These are phyloP conservation scores for Xerus inauris DNA, from an alignment of 2,113 vertebrate genomes.

Conservation along the genomic window DNA sequence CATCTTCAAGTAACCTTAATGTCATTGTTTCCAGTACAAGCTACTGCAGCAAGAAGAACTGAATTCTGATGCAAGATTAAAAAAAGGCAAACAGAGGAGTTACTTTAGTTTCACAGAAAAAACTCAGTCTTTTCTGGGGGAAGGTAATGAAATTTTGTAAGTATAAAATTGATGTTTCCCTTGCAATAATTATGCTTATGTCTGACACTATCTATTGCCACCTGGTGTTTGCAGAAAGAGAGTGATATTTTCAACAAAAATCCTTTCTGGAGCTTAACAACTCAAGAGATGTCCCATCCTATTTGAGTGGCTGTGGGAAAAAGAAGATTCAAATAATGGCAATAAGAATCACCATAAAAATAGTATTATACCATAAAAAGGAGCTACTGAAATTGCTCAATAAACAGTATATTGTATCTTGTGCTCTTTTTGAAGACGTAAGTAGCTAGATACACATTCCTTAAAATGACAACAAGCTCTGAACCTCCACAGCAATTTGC, in stretches of 20 bases:
- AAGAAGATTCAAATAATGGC: not conserved
- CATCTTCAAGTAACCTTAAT: not conserved
- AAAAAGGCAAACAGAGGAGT: not conserved
- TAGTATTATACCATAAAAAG: not conserved
- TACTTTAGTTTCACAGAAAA: not conserved
- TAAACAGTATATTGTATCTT: not conserved
- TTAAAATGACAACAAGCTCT: conserved; percentile 50
- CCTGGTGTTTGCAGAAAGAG: not conserved
- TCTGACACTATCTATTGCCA: not conserved
- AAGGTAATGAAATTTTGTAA: not conserved
- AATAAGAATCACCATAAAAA: not conserved
- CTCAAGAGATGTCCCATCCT: not conserved
- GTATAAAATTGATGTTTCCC: not conserved
- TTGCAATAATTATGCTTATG: not conserved
- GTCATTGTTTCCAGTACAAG: not conserved
- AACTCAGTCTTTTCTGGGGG: not conserved
- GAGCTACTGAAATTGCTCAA: not conserved
- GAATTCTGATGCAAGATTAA: not conserved
- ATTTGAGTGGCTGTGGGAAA: not conserved
- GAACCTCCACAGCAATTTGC: not conserved
- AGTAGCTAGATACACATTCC: not conserved
- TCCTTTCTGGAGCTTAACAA: not conserved
- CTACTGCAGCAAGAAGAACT: not conserved
- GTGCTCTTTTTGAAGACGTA: not conserved
- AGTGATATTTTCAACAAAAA: not conserved